Percentiles rank a stretch among this genome's conserved stretches.
Conservation (phyloP, 2,113 vertebrate genomes). For the Syngnathoides biaculeatus region DNA sequence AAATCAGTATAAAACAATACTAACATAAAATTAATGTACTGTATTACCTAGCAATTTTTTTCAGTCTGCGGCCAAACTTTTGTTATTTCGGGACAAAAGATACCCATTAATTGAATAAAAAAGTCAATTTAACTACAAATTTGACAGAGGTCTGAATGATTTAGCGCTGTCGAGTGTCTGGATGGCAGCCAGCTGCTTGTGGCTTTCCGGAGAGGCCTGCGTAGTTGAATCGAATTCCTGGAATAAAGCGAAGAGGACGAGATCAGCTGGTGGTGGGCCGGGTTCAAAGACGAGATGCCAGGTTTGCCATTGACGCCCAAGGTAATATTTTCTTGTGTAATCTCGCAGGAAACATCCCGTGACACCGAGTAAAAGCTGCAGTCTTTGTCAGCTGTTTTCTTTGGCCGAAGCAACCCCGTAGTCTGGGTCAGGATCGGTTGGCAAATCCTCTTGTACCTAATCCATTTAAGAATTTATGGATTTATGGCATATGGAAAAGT, state of each 20-base stretch:
- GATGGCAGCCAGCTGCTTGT: conserved; percentile 1
- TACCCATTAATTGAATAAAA: too few species aligned
- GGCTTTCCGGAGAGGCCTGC: conserved; percentile 27
- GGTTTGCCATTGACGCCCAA: conserved; percentile 50
- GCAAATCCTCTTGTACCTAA: conserved; percentile 64
- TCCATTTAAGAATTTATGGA: conserved; percentile 56
- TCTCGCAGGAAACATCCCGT: not conserved
- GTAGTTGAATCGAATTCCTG: conserved; percentile 55
- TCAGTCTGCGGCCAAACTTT: too few species aligned
- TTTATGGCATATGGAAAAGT: conserved; percentile 13
- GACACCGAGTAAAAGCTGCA: conserved; percentile 8
- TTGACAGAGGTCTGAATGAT: too few species aligned
- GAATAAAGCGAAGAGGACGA: conserved; percentile 44
- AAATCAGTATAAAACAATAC: too few species aligned
- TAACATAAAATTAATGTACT: too few species aligned
- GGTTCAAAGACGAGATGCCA: conserved; percentile 40
- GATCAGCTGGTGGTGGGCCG: conserved; percentile 36
- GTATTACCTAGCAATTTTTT: too few species aligned
- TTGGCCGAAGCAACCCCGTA: conserved; percentile 30
- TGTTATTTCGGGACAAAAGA: too few species aligned
- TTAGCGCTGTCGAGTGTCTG: too few species aligned
- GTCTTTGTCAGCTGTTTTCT: conserved; percentile 42
- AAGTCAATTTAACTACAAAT: too few species aligned
- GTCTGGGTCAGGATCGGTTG: conserved; percentile 17
- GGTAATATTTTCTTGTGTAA: not conserved